Percentiles rank a stretch among this genome's conserved stretches.
Conservation (phyloP, 2,113 vertebrate species). For the Mustela nigripes region DNA sequence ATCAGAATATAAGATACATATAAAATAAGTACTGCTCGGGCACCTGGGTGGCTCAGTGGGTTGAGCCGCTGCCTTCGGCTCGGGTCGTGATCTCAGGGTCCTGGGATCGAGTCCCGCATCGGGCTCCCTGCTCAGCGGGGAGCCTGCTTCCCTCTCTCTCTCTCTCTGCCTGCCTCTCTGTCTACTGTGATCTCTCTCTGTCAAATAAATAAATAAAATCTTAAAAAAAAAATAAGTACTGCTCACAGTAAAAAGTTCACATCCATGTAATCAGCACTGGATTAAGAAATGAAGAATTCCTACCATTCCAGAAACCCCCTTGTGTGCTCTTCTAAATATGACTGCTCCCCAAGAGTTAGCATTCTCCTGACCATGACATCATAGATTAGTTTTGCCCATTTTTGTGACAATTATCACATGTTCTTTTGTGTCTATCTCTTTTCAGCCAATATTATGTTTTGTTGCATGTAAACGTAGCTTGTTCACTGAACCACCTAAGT, state of each 20-base stretch:
- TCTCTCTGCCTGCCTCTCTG: too few relatives aligned
- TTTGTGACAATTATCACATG: not conserved
- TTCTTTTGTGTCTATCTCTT: not conserved
- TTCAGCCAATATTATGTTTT: not conserved
- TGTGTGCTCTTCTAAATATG: not conserved
- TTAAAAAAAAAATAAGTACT: not conserved
- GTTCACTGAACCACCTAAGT: not conserved
- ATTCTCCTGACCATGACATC: not conserved
- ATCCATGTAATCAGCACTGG: not conserved
- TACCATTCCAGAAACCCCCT: not conserved
- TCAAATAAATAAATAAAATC: too few relatives aligned
- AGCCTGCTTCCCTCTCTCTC: too few relatives aligned
- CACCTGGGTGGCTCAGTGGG: too few relatives aligned
- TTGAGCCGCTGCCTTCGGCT: too few relatives aligned
- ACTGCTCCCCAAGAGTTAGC: not conserved
- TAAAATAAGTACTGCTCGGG: not conserved
- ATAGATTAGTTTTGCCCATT: not conserved
- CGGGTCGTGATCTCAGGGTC: too few relatives aligned
- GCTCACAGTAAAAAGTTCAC: not conserved
- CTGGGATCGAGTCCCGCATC: too few relatives aligned
- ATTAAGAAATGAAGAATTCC: not conserved
- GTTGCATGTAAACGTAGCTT: not conserved
- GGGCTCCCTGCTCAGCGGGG: too few relatives aligned
- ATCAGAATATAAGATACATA: not conserved
- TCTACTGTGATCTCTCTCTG: too few relatives aligned